Percentiles rank a stretch among this genome's conserved stretches.
These are phyloP conservation scores for Origma solitaria DNA, from an alignment of 2,113 vertebrate species.

Conservation along the genomic window DNA sequence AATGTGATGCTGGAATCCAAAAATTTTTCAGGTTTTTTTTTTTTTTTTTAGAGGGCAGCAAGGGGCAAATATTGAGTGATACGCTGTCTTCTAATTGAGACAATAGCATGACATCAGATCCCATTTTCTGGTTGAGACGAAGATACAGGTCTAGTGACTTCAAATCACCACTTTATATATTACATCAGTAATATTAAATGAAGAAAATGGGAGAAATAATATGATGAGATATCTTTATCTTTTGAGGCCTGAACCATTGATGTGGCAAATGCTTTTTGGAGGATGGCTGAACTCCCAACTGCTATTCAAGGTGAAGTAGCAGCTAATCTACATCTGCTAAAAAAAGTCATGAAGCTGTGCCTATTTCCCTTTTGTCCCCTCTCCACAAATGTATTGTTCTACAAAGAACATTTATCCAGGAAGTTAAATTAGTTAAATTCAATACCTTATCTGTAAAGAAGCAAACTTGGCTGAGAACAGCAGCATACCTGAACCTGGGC, in stretches of 20 bases:
- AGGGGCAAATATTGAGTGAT: not conserved
- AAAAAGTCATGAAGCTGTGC: not conserved
- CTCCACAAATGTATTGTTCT: not conserved
- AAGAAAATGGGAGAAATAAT: not conserved
- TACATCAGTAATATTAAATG: not conserved
- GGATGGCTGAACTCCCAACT: not conserved
- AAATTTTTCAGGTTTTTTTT: not conserved
- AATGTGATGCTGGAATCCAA: not conserved
- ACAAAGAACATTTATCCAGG: not conserved
- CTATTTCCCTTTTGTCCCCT: not conserved
- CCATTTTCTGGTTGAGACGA: not conserved
- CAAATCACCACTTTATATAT: not conserved
- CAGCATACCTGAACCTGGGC: not conserved
- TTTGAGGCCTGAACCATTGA: not conserved
- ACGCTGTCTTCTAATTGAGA: not conserved
- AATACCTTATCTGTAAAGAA: not conserved
- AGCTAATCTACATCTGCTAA: not conserved
- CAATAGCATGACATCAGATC: not conserved
- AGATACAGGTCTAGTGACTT: not conserved
- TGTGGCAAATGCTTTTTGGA: not conserved
- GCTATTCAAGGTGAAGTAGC: not conserved
- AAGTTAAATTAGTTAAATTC: not conserved
- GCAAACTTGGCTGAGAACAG: not conserved
- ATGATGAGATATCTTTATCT: not conserved
- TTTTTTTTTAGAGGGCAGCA: not conserved